Percentiles rank a stretch among this genome's conserved stretches.
Evolutionary conservation across 2,797 vertebrate genomes (phyloP).

Genomic region (Acipenser oxyrinchus): DNA sequence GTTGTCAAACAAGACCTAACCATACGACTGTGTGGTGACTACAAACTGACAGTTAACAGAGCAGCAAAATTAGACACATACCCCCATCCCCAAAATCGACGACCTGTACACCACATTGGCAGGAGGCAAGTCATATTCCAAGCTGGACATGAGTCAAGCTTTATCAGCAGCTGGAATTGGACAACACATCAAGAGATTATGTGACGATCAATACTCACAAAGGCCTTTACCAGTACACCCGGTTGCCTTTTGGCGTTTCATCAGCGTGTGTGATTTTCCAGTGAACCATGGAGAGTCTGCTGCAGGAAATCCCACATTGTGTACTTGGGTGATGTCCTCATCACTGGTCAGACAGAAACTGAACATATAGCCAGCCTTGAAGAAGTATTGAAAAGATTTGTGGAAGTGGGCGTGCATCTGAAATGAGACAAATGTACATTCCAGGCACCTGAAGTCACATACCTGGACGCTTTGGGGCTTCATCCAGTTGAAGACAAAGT

Average conservation of each 20-base stretch:
- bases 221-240: background rate
- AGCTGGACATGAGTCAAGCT: background rate
- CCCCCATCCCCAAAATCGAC: background rate
- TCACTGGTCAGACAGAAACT: background rate
- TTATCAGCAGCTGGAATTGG: constrained; percentile 2
- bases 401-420: background rate
- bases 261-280: background rate
- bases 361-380: background rate
- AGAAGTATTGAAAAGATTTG: background rate
- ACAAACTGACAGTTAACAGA: background rate
- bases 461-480: background rate
- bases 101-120: background rate
- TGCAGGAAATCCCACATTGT: background rate
- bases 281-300: background rate
- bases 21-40: background rate
- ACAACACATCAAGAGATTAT: background rate
- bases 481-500: background rate
- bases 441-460: background rate
- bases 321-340: background rate
- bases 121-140: background rate
- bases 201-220: background rate
- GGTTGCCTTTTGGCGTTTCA: background rate
- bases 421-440: background rate
- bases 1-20: background rate
- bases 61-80: background rate